These are phyloP conservation scores for Odobenus rosmarus DNA, from an alignment of 2,113 vertebrate genomes.

Conservation along the genomic window DNA sequence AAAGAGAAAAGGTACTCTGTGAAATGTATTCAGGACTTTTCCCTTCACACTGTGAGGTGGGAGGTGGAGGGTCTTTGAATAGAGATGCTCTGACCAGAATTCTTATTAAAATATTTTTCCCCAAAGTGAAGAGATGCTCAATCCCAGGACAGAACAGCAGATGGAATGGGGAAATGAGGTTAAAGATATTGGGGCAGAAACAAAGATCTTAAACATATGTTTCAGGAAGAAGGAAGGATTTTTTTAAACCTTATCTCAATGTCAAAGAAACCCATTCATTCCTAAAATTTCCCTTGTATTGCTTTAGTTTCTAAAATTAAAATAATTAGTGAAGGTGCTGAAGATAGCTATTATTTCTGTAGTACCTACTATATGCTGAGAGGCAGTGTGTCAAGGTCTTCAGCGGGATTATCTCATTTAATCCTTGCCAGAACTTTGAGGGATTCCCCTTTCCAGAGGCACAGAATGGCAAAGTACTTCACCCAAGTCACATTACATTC, in stretches of 20 bases:
- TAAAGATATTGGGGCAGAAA: neutral
- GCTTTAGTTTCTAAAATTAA: neutral
- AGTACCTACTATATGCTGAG: neutral
- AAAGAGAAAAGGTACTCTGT: neutral
- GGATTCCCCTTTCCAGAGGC: neutral
- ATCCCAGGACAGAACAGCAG: neutral
- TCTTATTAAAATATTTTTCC: neutral
- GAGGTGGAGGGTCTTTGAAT: neutral
- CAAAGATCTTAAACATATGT: neutral
- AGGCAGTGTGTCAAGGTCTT: neutral
- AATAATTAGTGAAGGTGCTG: neutral
- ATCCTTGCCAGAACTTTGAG: neutral
- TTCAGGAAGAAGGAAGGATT: neutral
- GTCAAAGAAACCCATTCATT: conserved; percentile 8
- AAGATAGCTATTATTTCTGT: neutral
- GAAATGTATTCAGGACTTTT: neutral
- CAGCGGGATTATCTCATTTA: neutral
- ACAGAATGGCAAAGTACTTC: neutral
- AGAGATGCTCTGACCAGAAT: neutral
- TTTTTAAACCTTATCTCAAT: neutral
- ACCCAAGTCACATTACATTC: neutral
- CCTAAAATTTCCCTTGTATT: neutral
- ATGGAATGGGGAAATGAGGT: neutral
- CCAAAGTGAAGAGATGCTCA: neutral
- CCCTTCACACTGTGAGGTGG: neutral